Evolutionary conservation across 2,113 vertebrate species (phyloP).

Genomic region (Channa maculata): DNA sequence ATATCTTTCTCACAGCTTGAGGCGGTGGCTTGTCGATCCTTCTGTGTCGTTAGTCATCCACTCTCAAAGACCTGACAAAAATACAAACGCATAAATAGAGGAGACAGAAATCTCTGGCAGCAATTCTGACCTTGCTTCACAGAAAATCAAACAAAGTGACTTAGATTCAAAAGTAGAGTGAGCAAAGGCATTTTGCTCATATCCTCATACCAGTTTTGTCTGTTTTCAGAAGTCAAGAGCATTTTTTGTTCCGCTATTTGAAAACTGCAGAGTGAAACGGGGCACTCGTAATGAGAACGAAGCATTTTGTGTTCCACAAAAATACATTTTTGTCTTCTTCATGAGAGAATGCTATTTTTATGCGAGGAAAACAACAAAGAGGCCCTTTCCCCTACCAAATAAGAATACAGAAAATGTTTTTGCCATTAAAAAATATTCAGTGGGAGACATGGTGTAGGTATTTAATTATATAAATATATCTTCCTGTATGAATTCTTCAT

Average conservation of each 20-base stretch:
- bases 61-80: slow-evolving; percentile 72
- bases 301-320: slow-evolving; percentile 6
- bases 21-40: slow-evolving; percentile 66
- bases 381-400: no score
- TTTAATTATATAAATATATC: slow-evolving; percentile 24
- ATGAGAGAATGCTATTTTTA: slow-evolving; percentile 31
- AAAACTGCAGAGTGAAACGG: slow-evolving; percentile 26
- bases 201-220: slow-evolving; percentile 11
- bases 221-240: slow-evolving; percentile 27
- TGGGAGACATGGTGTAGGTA: background rate
- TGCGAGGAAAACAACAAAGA: slow-evolving; percentile 5
- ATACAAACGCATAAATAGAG: slow-evolving; percentile 68
- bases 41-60: slow-evolving; percentile 69
- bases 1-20: slow-evolving; percentile 64
- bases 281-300: slow-evolving; percentile 27
- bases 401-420: background rate
- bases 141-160: slow-evolving; percentile 53
- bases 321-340: slow-evolving; percentile 5
- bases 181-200: slow-evolving; percentile 13
- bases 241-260: slow-evolving; percentile 22
- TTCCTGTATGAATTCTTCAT: slow-evolving; percentile 34
- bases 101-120: slow-evolving; percentile 60
- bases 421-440: background rate
- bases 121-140: slow-evolving; percentile 65
- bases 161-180: slow-evolving; percentile 44